These are phyloP conservation scores for Taenaris catops DNA, from an alignment of 2,888 invertebrate species.

Conservation along the genomic window DNA sequence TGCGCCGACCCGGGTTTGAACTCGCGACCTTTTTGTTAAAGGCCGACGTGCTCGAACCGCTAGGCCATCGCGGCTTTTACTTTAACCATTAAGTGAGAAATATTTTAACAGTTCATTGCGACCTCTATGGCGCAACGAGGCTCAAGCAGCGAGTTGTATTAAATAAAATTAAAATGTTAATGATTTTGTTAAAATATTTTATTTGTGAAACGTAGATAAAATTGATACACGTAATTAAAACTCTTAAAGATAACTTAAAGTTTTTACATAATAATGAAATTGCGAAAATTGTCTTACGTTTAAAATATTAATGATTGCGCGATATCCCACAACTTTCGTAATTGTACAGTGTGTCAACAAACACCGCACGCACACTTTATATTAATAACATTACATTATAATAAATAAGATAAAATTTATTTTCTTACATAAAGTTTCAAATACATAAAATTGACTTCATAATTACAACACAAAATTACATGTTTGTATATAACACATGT, in stretches of 20 bases:
- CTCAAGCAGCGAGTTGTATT: no score
- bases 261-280: constrained; percentile 72
- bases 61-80: no score
- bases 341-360: constrained; percentile 52
- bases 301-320: constrained; percentile 52
- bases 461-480: constrained; percentile 61
- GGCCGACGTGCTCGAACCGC: no score
- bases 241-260: constrained; percentile 73
- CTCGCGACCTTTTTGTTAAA: no score
- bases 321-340: constrained; percentile 47
- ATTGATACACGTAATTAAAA: constrained; percentile 79
- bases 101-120: no score
- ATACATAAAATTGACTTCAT: constrained; percentile 70
- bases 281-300: constrained; percentile 67
- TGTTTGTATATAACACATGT: constrained; percentile 45
- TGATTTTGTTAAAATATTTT: constrained; percentile 75
- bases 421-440: constrained; percentile 55
- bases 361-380: constrained; percentile 59
- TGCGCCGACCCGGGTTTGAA: no score
- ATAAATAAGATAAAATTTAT: constrained; percentile 38
- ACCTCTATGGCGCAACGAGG: no score
- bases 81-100: no score
- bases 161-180: constrained; percentile 19
- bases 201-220: constrained; percentile 80
- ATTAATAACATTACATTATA: constrained; percentile 42